These are phyloP conservation scores for Drosophila conformis DNA, from an alignment of 2,888 invertebrate species.

Conservation along the genomic window DNA sequence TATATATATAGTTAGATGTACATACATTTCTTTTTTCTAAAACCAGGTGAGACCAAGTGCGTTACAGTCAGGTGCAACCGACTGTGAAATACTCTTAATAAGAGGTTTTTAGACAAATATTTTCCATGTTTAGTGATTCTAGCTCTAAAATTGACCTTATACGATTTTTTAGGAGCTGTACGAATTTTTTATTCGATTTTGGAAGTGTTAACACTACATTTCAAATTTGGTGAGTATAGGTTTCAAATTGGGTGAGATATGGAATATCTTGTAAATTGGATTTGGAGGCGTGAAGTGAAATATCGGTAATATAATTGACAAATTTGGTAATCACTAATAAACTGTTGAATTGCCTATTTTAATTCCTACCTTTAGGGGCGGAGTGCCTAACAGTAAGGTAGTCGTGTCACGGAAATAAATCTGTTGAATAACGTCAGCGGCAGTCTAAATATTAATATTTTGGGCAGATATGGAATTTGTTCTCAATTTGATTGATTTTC, in stretches of 20 bases:
- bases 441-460: background rate
- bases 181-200: background rate
- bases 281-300: background rate
- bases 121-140: background rate
- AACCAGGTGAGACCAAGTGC: background rate
- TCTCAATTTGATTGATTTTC: no score
- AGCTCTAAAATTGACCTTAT: background rate
- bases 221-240: background rate
- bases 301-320: background rate
- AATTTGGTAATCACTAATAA: no score
- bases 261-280: no score
- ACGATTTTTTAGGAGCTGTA: background rate
- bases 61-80: background rate
- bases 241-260: background rate
- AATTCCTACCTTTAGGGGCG: background rate
- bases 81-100: background rate
- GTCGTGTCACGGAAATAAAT: background rate
- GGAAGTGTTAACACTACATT: background rate
- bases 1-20: no score
- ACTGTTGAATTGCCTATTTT: background rate
- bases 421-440: background rate
- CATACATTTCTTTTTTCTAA: background rate
- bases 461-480: background rate
- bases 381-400: background rate
- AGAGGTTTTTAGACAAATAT: fast-evolving